phyloP scores from a whole-genome alignment of 2,113 vertebrate species.

The Alosa alosa region DNA sequence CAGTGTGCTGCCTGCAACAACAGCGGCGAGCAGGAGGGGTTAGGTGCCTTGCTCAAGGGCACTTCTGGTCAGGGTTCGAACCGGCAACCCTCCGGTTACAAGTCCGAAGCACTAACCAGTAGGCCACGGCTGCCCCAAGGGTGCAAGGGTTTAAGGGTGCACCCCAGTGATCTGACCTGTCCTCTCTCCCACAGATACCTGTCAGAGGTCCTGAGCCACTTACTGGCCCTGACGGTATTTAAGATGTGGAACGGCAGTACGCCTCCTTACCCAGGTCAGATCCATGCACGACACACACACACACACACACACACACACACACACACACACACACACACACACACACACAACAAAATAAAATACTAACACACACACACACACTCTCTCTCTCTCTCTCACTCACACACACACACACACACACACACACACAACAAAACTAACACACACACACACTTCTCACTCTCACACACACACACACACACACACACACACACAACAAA shows the following conservation, averaged over 20 bases:
- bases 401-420: neutral
- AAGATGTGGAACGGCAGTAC: constrained; percentile 68
- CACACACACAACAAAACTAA: neutral
- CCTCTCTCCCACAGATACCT: constrained; percentile 38
- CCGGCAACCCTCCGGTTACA: no score
- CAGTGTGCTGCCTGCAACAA: no score
- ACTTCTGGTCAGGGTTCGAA: no score
- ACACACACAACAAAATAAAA: neutral
- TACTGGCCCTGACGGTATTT: no score
- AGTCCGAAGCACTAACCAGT: no score
- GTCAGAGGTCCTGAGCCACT: constrained; percentile 41
- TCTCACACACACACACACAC: neutral
- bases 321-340: neutral
- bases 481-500: neutral
- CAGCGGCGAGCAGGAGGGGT: no score
- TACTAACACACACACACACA: neutral
- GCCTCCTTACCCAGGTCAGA: constrained; percentile 83
- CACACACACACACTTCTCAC: neutral
- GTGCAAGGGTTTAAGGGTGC: neutral
- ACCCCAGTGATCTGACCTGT: neutral
- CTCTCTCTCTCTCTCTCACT: neutral
- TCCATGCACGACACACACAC: no score
- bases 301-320: neutral
- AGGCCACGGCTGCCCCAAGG: no score
- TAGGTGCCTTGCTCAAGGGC: no score